phyloP scores from a whole-genome alignment of 2,888 invertebrate species.

The Campaea margaritaria region DNA sequence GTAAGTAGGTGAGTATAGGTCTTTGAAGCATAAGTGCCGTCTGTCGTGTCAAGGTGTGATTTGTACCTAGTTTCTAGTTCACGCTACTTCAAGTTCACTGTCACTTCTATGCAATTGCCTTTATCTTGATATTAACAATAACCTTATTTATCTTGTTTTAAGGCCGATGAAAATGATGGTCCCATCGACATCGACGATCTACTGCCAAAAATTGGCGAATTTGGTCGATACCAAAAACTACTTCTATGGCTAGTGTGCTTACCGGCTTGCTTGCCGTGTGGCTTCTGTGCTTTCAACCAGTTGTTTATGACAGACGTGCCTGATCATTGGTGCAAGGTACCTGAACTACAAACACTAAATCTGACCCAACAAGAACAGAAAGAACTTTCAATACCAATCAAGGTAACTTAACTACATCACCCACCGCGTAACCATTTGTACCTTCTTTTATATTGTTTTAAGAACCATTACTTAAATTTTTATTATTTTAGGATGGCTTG shows the following conservation, averaged over 20 bases:
- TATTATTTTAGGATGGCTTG: constrained; percentile 66
- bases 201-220: constrained; percentile 94
- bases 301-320: constrained; percentile 96
- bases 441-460: too few relatives aligned
- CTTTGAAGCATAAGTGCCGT: constrained; percentile 2
- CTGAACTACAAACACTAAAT: constrained; percentile 85
- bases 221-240: constrained; percentile 94
- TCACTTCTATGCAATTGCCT: background rate
- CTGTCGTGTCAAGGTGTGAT: background rate
- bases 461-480: too few relatives aligned
- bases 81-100: constrained; percentile 23
- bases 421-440: too few relatives aligned
- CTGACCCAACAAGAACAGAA: constrained; percentile 85
- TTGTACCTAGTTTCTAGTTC: constrained; percentile 12
- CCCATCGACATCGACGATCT: constrained; percentile 93
- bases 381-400: constrained; percentile 87
- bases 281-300: constrained; percentile 97
- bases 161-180: constrained; percentile 45
- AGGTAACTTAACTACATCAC: constrained; percentile 58
- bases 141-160: constrained; percentile 14
- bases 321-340: constrained; percentile 93
- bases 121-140: background rate
- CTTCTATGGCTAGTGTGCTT: constrained; percentile 94
- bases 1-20: background rate
- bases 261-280: constrained; percentile 95